phyloP scores from a whole-genome alignment of 2,888 invertebrate genomes.

The Ectemnius lituratus region DNA sequence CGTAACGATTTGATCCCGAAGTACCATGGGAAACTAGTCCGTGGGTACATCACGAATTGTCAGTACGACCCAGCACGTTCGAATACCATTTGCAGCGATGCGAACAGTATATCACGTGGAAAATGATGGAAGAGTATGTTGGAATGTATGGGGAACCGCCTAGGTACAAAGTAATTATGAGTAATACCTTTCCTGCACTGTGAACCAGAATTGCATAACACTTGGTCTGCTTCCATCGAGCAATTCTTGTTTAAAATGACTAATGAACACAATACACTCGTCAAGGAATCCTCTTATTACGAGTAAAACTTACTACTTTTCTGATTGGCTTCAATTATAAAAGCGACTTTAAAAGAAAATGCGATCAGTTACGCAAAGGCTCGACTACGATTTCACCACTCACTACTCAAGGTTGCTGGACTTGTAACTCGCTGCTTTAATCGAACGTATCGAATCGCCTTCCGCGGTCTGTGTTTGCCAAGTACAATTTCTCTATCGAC shows the following conservation, averaged over 20 bases:
- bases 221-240: conserved; percentile 11
- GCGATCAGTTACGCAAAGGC: background rate
- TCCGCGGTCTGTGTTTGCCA: conserved; percentile 3
- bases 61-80: conserved; percentile 35
- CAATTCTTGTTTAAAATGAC: conserved; percentile 22
- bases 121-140: conserved; percentile 29
- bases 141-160: conserved; percentile 26
- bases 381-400: conserved; percentile 53
- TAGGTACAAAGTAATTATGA: conserved; percentile 46
- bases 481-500: background rate
- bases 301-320: conserved; percentile 26
- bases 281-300: conserved; percentile 58
- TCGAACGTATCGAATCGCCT: conserved; percentile 29
- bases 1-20: background rate
- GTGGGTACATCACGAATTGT: conserved; percentile 29
- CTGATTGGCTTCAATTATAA: background rate
- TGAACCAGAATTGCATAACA: conserved; percentile 40
- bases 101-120: conserved; percentile 16
- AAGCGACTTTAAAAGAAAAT: background rate
- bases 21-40: background rate
- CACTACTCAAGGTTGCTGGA: conserved; percentile 34
- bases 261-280: conserved; percentile 68
- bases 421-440: conserved; percentile 2
- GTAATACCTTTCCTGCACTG: conserved; percentile 36
- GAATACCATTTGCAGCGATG: conserved; percentile 24